These are phyloP conservation scores for Heterodera schachtii DNA, from an alignment of 1,140 invertebrate species.

Conservation along the genomic window DNA sequence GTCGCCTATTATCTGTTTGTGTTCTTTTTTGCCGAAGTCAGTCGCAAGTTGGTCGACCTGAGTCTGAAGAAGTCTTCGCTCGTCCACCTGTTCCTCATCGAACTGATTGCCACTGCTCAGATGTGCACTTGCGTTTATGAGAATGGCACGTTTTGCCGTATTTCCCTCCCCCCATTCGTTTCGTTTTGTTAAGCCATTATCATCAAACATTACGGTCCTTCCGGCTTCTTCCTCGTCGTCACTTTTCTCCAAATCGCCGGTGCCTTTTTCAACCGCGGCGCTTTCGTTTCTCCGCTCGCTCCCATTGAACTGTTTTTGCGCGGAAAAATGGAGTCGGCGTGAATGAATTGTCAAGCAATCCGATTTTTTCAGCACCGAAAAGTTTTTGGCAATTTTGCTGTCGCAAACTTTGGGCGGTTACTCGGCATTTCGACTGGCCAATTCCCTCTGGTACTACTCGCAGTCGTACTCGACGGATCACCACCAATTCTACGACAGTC, in stretches of 20 bases:
- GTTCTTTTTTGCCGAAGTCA: conserved; percentile 46
- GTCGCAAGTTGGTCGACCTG: conserved; percentile 47
- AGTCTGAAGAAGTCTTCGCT: conserved; percentile 40
- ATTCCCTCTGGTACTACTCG: conserved; percentile 54
- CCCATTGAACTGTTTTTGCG: conserved; percentile 49
- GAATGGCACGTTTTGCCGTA: conserved; percentile 44
- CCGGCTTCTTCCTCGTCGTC: conserved; percentile 60
- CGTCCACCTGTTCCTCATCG: conserved; percentile 48
- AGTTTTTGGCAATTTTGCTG: conserved; percentile 48
- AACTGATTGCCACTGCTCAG: conserved; percentile 58
- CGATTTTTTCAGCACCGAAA: conserved; percentile 38
- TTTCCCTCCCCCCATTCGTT: background rate
- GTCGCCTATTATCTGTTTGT: conserved; percentile 45
- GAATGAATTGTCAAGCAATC: conserved; percentile 5
- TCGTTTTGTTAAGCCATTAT: conserved; percentile 42
- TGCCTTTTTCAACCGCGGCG: conserved; percentile 50
- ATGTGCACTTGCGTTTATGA: conserved; percentile 65
- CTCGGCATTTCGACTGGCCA: conserved; percentile 49
- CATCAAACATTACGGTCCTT: conserved; percentile 52
- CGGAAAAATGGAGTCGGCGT: conserved; percentile 32
- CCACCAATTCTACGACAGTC: conserved; percentile 40
- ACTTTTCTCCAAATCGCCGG: conserved; percentile 46
- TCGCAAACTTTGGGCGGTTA: conserved; percentile 55
- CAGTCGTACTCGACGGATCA: conserved; percentile 48
- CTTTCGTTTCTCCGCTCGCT: conserved; percentile 53